Evolutionary conservation across 2,888 invertebrate genomes (phyloP).

Genomic region (Cataglyphis altisquamis): DNA sequence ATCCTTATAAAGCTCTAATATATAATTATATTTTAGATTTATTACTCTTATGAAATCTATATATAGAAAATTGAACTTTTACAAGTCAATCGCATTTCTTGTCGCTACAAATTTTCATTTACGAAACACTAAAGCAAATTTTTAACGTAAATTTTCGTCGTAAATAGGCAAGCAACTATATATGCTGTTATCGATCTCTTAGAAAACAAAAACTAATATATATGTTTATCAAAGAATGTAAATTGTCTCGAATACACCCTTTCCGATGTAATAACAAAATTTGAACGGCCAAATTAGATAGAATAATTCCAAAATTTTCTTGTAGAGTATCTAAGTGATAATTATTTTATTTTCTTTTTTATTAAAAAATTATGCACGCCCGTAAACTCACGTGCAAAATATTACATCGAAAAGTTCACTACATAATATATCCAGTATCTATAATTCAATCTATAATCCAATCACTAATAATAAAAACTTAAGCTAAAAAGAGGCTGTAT

Average conservation of each 20-base stretch:
- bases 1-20: constrained; percentile 40
- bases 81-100: constrained; percentile 40
- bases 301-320: not conserved
- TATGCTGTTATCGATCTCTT: constrained; percentile 36
- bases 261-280: constrained; percentile 29
- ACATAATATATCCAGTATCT: not conserved
- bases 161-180: constrained; percentile 57
- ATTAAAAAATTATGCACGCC: not conserved
- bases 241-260: not conserved
- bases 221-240: not conserved
- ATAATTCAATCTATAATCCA: not conserved
- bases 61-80: constrained; percentile 68
- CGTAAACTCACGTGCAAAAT: not conserved
- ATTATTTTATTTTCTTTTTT: not conserved
- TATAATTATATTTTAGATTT: constrained; percentile 55
- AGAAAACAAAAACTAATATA: not conserved
- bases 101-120: constrained; percentile 58
- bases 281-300: not conserved
- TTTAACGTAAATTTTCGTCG: constrained; percentile 44
- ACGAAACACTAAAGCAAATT: constrained; percentile 65
- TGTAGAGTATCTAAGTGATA: not conserved
- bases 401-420: constrained; percentile 33
- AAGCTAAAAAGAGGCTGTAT: constrained; percentile 39
- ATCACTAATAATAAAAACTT: constrained; percentile 46
- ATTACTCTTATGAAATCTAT: constrained; percentile 68